These are phyloP conservation scores for Neosilurus mollespiculum DNA, from an alignment of 2,797 vertebrate genomes.

Conservation along the genomic window DNA sequence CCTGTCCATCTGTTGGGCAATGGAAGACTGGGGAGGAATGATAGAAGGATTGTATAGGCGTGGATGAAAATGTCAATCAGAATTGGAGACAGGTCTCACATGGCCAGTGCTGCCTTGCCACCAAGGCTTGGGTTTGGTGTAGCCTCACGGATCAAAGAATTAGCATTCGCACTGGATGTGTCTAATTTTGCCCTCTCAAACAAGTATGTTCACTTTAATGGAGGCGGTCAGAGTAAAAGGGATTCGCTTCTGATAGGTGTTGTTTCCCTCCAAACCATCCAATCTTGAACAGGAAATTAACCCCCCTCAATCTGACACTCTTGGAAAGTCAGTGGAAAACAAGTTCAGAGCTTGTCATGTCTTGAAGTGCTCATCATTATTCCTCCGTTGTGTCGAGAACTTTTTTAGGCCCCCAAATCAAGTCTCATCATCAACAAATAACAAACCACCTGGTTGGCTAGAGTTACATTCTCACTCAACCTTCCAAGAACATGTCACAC, in stretches of 20 bases:
- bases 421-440: neutral
- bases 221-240: neutral
- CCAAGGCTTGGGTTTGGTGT: constrained; percentile 64
- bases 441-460: neutral
- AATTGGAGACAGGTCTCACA: constrained; percentile 43
- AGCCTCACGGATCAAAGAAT: constrained; percentile 66
- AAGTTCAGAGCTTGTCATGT: neutral
- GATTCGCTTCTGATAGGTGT: neutral
- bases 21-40: constrained; percentile 57
- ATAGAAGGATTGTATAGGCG: constrained; percentile 50
- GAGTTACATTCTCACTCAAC: neutral
- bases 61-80: constrained; percentile 56
- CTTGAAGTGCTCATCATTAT: neutral
- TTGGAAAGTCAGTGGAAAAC: neutral
- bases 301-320: neutral
- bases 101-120: constrained; percentile 50
- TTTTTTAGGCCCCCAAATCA: neutral
- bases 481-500: constrained; percentile 11
- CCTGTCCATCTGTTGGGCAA: constrained; percentile 73
- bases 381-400: neutral
- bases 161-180: neutral
- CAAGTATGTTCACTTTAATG: constrained; percentile 3
- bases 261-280: neutral
- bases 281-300: neutral
- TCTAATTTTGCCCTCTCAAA: neutral